A percentile compares a stretch with the other conserved stretches of the same genome.
These are phyloP conservation scores for Chloroceryle aenea DNA, from an alignment of 2,113 vertebrate genomes.

Conservation along the genomic window DNA sequence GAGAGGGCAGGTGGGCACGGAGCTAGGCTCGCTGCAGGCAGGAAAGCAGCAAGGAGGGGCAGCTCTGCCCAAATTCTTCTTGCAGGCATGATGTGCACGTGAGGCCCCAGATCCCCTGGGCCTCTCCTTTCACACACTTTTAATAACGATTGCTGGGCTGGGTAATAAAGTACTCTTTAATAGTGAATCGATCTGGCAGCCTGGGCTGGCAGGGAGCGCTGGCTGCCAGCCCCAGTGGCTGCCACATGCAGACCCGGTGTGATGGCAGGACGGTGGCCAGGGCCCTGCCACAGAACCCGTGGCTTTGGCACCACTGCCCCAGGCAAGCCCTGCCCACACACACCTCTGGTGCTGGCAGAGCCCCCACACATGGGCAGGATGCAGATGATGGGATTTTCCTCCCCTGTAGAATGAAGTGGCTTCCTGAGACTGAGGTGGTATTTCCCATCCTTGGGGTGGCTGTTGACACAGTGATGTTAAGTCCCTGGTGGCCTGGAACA, in stretches of 20 bases:
- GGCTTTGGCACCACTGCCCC: not conserved
- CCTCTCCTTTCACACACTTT: not conserved
- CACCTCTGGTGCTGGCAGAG: not conserved
- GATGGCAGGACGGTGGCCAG: fast-evolving
- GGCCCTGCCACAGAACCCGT: not conserved
- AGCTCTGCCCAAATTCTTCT: not conserved
- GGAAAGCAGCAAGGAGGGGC: not conserved
- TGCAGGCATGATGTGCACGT: fast-evolving
- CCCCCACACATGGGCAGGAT: too few relatives aligned
- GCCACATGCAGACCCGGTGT: fast-evolving
- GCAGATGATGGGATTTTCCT: fast-evolving
- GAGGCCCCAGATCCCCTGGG: not conserved
- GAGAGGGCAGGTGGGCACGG: fast-evolving
- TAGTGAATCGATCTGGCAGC: constrained; percentile 11
- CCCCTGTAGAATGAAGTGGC: not conserved
- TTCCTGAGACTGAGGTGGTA: not conserved
- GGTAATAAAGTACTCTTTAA: constrained; percentile 54
- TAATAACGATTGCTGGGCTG: not conserved
- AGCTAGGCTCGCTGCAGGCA: not conserved
- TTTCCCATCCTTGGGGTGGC: not conserved
- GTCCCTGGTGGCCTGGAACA: not conserved
- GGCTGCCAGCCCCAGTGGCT: not conserved
- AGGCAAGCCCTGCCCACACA: fast-evolving
- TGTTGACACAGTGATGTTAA: not conserved
- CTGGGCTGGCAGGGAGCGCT: not conserved